These are phyloP conservation scores for Cheilinus undulatus DNA, from an alignment of 2,113 vertebrate genomes.

Conservation along the genomic window DNA sequence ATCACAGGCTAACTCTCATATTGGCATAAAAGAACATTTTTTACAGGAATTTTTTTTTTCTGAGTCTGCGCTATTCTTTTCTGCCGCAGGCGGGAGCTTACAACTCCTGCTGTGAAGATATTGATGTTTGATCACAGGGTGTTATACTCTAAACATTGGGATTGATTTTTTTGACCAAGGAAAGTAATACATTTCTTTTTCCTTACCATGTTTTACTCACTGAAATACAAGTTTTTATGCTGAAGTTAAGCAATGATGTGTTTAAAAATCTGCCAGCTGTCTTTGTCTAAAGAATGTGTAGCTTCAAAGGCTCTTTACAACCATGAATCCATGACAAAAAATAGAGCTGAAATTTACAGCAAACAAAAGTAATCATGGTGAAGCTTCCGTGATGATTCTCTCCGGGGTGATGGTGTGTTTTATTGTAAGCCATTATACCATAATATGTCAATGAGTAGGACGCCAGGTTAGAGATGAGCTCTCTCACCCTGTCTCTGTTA, in stretches of 20 bases:
- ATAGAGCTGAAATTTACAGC: conserved; percentile 9
- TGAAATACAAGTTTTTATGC: conserved; percentile 29
- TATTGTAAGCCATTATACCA: conserved; percentile 1
- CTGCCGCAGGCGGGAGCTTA: conserved; percentile 36
- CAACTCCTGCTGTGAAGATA: conserved; percentile 54
- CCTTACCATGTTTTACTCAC: conserved; percentile 20
- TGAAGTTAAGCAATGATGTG: conserved; percentile 30
- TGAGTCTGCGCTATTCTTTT: conserved; percentile 32
- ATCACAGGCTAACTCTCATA: conserved; percentile 55
- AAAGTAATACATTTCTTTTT: conserved; percentile 50
- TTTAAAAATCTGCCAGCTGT: conserved; percentile 53
- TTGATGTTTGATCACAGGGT: conserved; percentile 69
- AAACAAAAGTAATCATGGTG: conserved; percentile 33
- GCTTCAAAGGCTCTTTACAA: conserved; percentile 42
- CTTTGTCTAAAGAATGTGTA: conserved; percentile 36
- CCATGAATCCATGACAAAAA: conserved; percentile 29
- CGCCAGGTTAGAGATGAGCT: conserved; percentile 45
- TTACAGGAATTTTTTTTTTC: conserved; percentile 32
- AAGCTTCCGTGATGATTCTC: conserved; percentile 13
- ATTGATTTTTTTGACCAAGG: conserved; percentile 30
- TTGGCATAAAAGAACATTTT: conserved; percentile 37
- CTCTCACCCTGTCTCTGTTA: conserved; percentile 39
- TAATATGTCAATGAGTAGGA: conserved; percentile 28
- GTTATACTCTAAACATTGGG: conserved; percentile 44
- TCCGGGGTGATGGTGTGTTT: conserved; percentile 6